Conservation (phyloP, 2,888 invertebrate species). For the Elmis aenea region DNA sequence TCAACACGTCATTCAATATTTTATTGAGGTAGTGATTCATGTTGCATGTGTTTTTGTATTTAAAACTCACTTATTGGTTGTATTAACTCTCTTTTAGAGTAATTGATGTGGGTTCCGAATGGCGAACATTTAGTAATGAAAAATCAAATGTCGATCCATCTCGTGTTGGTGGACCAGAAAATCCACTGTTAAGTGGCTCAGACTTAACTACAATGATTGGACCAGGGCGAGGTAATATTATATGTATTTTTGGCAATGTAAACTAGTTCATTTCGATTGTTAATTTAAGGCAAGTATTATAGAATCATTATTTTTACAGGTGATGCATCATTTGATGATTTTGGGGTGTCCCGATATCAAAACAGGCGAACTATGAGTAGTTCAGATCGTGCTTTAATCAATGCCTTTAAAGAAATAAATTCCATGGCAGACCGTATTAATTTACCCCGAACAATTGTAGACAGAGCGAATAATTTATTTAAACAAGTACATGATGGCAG, state of each 20-base stretch:
- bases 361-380: conserved; percentile 81
- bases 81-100: conserved; percentile 62
- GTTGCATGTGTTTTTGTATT: too few species aligned
- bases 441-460: conserved; percentile 93
- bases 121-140: conserved; percentile 99
- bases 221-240: conserved; percentile 48
- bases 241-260: neutral
- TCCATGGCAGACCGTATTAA: conserved; percentile 99
- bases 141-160: conserved; percentile 95
- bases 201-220: conserved; percentile 97
- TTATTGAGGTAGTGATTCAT: too few species aligned
- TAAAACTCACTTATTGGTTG: too few species aligned
- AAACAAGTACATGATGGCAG: conserved; percentile 98
- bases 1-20: too few species aligned
- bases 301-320: conserved; percentile 30
- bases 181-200: conserved; percentile 90
- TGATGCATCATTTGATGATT: conserved; percentile 84
- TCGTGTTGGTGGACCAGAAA: conserved; percentile 99
- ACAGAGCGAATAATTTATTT: conserved; percentile 92
- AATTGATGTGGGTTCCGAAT: conserved; percentile 99
- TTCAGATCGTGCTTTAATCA: conserved; percentile 90
- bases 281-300: conserved; percentile 45
- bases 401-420: conserved; percentile 94
- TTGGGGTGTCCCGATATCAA: conserved; percentile 74
- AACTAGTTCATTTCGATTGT: neutral